Evolutionary conservation across 2,888 invertebrate genomes (phyloP), one percentile per base, ranked within the genome.

Genomic region (Dromius quadrimaculatus): DNA sequence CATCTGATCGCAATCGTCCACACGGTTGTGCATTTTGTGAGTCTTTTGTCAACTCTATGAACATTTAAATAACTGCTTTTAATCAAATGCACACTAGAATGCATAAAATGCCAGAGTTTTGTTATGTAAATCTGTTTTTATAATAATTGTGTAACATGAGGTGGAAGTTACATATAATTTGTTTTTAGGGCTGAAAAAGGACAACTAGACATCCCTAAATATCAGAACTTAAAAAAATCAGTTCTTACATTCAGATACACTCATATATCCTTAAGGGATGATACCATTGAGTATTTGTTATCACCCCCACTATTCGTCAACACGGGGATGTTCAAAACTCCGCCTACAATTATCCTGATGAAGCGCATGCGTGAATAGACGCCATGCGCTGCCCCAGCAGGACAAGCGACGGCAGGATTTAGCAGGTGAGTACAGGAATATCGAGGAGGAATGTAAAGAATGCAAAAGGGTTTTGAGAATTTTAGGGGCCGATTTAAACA

Each of bases 1-100:
- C 65, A 75, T 75, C 75, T 74, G 74, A 74, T 74, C 64, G 66
- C 57, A 72, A 74, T 74, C 74, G 72, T 62, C 41, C 54, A 36
- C 22, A 36, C 32, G 47, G 47, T 59, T 54, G 50, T 54, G 23
- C 78, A 75, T 74, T 76, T 74, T 41, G 20, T 19, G 38, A 20
- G 11, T 34, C 20, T 61, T 36, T 13, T 28, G 8, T 23, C 50
- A 6, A 41, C 15, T 11, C 13, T 41, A 2, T 17, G 13, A 62
- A 23, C 47, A 64, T 64, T 64, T 64, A 50, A 64, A 64, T 64
- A 64, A 34, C 47, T 47, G 64, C 28, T 63, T 64, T 64, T 64
- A 50, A 38, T 47, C 34, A 11, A 59, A 11, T 59, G 59, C 59
- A 59, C 20, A 59, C 34, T 28, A 47, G 34, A 64, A 64, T 64